Percentiles rank a stretch among this genome's conserved stretches.
These are phyloP conservation scores for Betta splendens DNA, from an alignment of 2,797 vertebrate genomes.

Conservation along the genomic window DNA sequence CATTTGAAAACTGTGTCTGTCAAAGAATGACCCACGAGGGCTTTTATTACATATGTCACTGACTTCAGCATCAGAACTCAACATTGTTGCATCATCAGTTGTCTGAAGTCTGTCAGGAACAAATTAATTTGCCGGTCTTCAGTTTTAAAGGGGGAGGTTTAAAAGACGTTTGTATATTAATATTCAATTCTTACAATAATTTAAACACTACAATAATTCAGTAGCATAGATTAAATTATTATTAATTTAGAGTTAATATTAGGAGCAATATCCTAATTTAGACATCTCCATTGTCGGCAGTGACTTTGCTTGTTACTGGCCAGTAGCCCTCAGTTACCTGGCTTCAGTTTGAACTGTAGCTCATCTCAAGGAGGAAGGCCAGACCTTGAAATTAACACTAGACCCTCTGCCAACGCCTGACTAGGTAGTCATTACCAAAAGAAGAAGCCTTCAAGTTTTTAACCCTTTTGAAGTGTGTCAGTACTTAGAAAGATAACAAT, in stretches of 20 bases:
- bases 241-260: no score
- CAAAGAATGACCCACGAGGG: not conserved
- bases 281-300: conserved; percentile 28
- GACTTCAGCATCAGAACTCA: conserved; percentile 5
- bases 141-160: conserved; percentile 12
- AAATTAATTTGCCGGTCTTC: not conserved
- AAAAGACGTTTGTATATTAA: not conserved
- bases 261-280: conserved; percentile 18
- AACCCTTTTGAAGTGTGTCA: conserved; percentile 75
- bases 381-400: conserved; percentile 67
- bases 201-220: not conserved
- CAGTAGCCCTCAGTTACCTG: conserved; percentile 58
- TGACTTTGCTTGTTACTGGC: conserved; percentile 52
- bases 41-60: not conserved
- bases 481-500: conserved; percentile 68
- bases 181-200: not conserved
- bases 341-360: conserved; percentile 61
- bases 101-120: conserved; percentile 10
- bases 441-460: conserved; percentile 50
- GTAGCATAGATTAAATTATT: not conserved
- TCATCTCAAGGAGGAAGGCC: conserved; percentile 38
- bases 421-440: conserved; percentile 69
- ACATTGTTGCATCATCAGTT: conserved; percentile 6
- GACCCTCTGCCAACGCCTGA: conserved; percentile 53
- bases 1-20: conserved; percentile 37